Evolutionary conservation across 2,797 vertebrate genomes (phyloP).

Genomic region (Acanthiza pusilla): DNA sequence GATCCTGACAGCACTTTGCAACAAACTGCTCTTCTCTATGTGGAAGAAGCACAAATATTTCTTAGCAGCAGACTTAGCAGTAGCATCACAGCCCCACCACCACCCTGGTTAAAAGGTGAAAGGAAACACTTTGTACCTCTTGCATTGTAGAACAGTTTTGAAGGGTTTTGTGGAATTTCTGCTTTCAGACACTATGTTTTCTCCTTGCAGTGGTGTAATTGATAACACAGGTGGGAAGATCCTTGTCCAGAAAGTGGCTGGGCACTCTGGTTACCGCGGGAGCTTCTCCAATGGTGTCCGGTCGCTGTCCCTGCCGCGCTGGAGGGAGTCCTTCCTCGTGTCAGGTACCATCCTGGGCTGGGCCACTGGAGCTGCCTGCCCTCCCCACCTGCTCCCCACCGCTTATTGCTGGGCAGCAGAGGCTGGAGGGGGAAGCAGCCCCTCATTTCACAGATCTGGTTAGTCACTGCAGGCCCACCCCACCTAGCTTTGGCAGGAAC

Average conservation of each 20-base stretch:
- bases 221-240: constrained; percentile 90
- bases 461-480: not conserved
- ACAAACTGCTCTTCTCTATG: not conserved
- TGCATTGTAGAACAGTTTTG: not conserved
- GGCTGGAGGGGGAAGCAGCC: not conserved
- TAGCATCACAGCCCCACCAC: not conserved
- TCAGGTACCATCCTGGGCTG: constrained; percentile 74
- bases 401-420: accelerated
- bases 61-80: not conserved
- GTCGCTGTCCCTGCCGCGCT: constrained; percentile 88
- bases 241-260: constrained; percentile 90
- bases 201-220: constrained; percentile 83
- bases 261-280: constrained; percentile 86
- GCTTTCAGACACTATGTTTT: not conserved
- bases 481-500: not conserved
- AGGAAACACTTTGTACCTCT: not conserved
- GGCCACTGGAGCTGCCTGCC: accelerated
- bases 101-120: not conserved
- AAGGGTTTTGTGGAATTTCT: not conserved
- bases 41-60: not conserved
- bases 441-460: not conserved
- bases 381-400: not conserved
- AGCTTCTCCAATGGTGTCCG: constrained; percentile 86
- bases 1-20: not conserved
- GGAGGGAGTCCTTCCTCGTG: constrained; percentile 93